Base-by-base conservation (phyloP, 2,888 invertebrate species). In the Sphaerophoria rueppellii region DNA sequence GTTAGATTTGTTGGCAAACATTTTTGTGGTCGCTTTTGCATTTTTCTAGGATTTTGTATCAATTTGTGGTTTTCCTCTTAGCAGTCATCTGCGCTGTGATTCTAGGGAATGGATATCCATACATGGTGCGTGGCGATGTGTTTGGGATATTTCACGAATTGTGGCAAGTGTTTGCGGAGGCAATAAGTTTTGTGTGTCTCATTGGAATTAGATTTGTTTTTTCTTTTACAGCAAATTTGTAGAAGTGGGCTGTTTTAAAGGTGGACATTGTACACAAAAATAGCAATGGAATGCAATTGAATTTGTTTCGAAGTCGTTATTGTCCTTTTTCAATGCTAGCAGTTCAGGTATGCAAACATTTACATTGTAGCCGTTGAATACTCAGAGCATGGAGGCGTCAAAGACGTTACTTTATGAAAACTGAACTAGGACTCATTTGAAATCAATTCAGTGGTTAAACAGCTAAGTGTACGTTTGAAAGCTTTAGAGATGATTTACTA, bases 51-150 rank as follows among this genome's bases (percentile, higher is more conserved):
- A 76, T 76, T 76, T 71, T 69, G 65, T 85, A 81, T 81, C 72
- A 70, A 70, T 85, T 85, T 81, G 85, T 73, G 85, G 85, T 75
- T 85, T 85, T 73, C 37, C 54, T 34, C 54, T 34, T 54, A 74
- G 58, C 60, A 75, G 75, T 71, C 57, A 71, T 74, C 55, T 48
- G 58, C n/a, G n/a, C n/a, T n/a, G 34, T 16, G 50, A 52, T 74
- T 70, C 48, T 24, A 46, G 50, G 32, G 63, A 75, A 75, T 72
- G 67, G 71, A 75, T 75, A 55, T 48, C 35, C 60, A n/a, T 46
- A 55, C 46, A 65, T 37, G 48, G 54, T 55, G 40, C 40, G 43
- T 24, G 24, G 24, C 24, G 24, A 24, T 57, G 11, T 71, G 65
- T 46, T 79, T 65, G 70, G 40, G 50, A 55, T 78, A 60, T 12